These are phyloP conservation scores for Drosophila truncata DNA, from an alignment of 1,140 invertebrate species.

Conservation along the genomic window DNA sequence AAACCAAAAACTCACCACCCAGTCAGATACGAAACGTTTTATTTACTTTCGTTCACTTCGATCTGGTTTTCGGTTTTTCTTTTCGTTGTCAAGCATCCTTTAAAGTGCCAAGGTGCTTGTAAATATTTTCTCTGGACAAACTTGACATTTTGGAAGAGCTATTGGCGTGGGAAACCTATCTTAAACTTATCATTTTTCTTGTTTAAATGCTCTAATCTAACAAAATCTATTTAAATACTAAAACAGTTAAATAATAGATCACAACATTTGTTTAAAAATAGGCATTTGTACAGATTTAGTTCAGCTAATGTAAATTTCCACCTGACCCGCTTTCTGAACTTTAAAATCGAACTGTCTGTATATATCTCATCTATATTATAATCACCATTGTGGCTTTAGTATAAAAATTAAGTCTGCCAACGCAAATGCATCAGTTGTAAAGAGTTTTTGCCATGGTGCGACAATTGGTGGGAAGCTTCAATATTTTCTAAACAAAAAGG, in stretches of 20 bases:
- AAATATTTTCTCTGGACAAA: conserved; percentile 63
- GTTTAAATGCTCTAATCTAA: not conserved
- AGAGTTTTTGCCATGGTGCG: conserved; percentile 15
- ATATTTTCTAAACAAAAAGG: too few species aligned
- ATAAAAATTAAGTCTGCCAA: conserved; percentile 42
- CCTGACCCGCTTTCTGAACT: conserved; percentile 21
- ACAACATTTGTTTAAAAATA: not conserved
- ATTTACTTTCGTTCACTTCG: conserved; percentile 69
- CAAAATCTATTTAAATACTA: not conserved
- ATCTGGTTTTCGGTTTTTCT: conserved; percentile 60
- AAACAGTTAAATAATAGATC: not conserved
- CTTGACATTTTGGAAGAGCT: conserved; percentile 35
- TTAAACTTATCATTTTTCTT: not conserved
- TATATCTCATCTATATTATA: conserved; percentile 40
- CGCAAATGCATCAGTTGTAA: conserved; percentile 27
- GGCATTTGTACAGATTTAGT: not conserved
- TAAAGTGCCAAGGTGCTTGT: conserved; percentile 60
- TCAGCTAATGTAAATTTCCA: conserved; percentile 1
- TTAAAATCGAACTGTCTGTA: not conserved
- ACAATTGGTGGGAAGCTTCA: conserved; percentile 26
- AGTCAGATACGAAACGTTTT: conserved; percentile 37
- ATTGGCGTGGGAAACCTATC: conserved; percentile 6
- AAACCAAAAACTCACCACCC: conserved; percentile 43
- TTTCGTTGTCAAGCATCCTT: conserved; percentile 58
- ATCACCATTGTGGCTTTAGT: conserved; percentile 18